Conservation (phyloP, 2,797 vertebrate species). For the Selene dorsalis region DNA sequence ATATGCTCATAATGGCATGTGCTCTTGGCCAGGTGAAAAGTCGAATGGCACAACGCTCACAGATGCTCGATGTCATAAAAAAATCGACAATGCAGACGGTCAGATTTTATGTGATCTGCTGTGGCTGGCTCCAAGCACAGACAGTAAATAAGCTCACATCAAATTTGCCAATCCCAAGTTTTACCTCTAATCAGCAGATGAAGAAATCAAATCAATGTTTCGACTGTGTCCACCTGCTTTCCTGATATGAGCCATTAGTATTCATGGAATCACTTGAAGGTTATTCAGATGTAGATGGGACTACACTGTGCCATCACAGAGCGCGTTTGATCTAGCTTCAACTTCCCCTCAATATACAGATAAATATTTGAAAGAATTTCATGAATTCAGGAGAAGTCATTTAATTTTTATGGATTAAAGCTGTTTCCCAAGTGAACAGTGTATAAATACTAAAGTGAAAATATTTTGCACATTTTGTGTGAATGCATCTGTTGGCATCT, state of each 20-base stretch:
- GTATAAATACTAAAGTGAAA: constrained; percentile 36
- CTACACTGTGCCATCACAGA: constrained; percentile 22
- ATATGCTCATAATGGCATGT: not conserved
- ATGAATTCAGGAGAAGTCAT: constrained; percentile 15
- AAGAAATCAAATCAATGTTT: constrained; percentile 56
- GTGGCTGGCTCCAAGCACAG: not conserved
- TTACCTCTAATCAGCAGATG: constrained; percentile 39
- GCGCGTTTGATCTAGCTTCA: not conserved
- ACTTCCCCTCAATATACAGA: not conserved
- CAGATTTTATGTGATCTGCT: constrained; percentile 5
- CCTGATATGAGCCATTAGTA: constrained; percentile 64
- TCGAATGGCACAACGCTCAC: not conserved
- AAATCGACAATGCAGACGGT: not conserved
- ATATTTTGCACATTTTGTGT: constrained; percentile 1
- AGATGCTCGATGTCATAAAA: not conserved
- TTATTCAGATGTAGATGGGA: constrained; percentile 34
- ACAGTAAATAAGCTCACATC: constrained; percentile 21
- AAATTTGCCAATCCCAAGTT: constrained; percentile 26
- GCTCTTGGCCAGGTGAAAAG: constrained; percentile 9
- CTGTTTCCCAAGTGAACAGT: constrained; percentile 23
- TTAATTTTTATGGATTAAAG: constrained; percentile 33
- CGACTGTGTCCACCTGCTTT: constrained; percentile 51
- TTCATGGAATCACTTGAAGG: constrained; percentile 56
- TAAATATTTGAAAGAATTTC: constrained; percentile 15
- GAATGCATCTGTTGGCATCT: not conserved